phyloP scores from a whole-genome alignment of 2,888 invertebrate genomes.

The Cephalotes varians region DNA sequence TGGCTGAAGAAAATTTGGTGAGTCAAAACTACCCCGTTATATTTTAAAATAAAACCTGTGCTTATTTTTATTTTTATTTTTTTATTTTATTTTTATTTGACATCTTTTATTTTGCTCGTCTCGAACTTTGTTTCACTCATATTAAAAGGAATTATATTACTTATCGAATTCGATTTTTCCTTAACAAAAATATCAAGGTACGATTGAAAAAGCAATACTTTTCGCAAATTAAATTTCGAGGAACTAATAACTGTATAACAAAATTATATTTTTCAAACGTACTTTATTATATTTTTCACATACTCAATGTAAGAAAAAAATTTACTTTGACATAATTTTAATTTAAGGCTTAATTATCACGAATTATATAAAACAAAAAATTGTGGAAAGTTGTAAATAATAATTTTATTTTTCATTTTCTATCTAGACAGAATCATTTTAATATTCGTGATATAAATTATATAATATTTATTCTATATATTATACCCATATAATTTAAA shows the following conservation, averaged over 20 bases:
- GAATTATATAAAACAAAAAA: no score
- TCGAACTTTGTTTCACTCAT: no score
- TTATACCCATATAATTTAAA: neutral
- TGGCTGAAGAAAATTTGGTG: no score
- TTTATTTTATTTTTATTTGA: no score
- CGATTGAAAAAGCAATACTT: neutral
- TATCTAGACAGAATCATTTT: neutral
- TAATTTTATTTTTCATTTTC: neutral
- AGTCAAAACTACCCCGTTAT: no score
- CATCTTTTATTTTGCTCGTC: no score
- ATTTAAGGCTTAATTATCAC: neutral
- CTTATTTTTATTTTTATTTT: no score
- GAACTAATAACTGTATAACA: neutral
- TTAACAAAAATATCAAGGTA: neutral
- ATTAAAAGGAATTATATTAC: neutral
- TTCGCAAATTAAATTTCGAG: neutral
- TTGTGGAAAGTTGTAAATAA: neutral
- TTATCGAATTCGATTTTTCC: neutral
- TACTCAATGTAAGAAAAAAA: neutral
- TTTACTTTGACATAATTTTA: neutral
- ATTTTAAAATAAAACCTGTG: no score
- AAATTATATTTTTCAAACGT: neutral
- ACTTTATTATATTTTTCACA: neutral
- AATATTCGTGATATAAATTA: neutral
- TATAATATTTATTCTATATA: neutral